Conservation (phyloP, 2,113 vertebrate species). For the Murina feae region DNA sequence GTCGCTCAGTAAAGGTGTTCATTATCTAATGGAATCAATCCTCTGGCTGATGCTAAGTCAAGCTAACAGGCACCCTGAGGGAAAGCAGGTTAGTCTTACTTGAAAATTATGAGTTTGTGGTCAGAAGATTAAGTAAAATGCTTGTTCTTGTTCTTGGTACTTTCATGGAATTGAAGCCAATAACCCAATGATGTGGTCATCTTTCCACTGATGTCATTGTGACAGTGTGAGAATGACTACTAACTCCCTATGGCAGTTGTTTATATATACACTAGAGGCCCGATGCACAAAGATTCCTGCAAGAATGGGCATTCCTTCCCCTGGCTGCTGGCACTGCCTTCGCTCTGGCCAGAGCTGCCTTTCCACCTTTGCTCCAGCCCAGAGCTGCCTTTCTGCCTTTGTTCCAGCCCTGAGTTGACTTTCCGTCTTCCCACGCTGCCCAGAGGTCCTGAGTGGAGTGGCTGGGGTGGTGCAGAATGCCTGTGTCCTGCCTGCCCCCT, state of each 20-base stretch:
- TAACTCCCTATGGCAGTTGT: neutral
- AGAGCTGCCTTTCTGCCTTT: too few species aligned
- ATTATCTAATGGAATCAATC: neutral
- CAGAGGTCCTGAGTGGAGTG: too few species aligned
- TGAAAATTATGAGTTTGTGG: neutral
- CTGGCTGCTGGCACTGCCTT: too few species aligned
- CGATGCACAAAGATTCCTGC: too few species aligned
- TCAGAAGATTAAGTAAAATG: neutral
- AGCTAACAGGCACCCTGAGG: neutral
- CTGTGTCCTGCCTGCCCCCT: too few species aligned
- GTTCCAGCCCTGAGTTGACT: too few species aligned
- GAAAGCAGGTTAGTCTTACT: neutral
- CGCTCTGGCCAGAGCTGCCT: too few species aligned
- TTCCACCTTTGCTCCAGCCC: too few species aligned
- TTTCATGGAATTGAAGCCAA: neutral
- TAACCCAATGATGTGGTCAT: neutral
- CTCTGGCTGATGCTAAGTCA: neutral
- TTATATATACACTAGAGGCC: too few species aligned
- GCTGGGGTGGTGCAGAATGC: too few species aligned
- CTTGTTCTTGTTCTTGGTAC: neutral
- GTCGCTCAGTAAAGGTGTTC: constrained; percentile 36
- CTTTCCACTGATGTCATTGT: neutral
- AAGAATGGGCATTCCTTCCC: too few species aligned
- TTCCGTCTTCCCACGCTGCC: too few species aligned
- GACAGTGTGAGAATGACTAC: neutral